Percentiles rank a stretch among this genome's conserved stretches.
Conservation (phyloP, 2,797 vertebrate species). For the Rhinogobio ventralis region DNA sequence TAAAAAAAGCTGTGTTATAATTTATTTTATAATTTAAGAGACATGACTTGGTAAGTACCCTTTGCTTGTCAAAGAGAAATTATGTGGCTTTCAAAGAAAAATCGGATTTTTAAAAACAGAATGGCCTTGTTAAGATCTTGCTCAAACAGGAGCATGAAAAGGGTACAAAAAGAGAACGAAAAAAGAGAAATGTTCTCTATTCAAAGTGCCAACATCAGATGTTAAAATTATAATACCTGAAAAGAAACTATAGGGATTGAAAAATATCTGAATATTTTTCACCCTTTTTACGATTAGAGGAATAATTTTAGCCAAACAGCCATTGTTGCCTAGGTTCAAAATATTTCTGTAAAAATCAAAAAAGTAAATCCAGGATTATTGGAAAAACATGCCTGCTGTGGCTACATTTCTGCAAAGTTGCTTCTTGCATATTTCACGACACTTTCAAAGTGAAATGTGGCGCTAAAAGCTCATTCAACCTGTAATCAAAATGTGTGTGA, state of each 20-base stretch:
- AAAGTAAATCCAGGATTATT: no score
- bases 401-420: no score
- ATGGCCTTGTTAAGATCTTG: not conserved
- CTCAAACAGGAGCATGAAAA: not conserved
- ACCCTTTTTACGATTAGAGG: not conserved
- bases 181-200: not conserved
- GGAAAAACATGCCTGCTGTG: no score
- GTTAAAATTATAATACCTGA: not conserved
- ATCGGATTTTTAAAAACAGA: not conserved
- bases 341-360: no score
- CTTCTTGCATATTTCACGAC: no score
- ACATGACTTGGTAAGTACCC: slow-evolving; percentile 1
- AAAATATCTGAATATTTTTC: not conserved
- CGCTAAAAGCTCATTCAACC: no score
- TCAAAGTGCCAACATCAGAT: not conserved
- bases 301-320: not conserved
- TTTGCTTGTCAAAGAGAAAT: slow-evolving; percentile 24
- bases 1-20: slow-evolving; percentile 13
- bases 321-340: no score
- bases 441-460: no score
- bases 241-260: not conserved
- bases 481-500: no score
- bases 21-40: slow-evolving; percentile 24
- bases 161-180: not conserved
- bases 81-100: not conserved